A percentile compares a stretch with the other conserved stretches of the same genome.
phyloP scores from a whole-genome alignment of 2,113 vertebrate genomes.

The Cheirogaleus medius region DNA sequence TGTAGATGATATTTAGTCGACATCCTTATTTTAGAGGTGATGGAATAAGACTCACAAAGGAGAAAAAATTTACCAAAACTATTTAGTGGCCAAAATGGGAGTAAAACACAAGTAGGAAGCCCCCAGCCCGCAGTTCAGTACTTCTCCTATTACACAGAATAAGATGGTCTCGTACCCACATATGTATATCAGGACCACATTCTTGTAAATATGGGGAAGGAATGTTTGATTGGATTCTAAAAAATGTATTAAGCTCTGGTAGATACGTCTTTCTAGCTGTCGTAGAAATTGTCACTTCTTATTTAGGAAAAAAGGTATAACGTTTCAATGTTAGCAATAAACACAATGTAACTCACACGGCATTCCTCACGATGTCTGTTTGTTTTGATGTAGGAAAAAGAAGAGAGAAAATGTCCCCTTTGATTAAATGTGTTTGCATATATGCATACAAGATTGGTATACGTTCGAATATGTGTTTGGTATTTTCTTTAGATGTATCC shows the following conservation, averaged over 20 bases:
- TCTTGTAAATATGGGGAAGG: background rate
- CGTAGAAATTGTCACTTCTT: background rate
- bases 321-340: background rate
- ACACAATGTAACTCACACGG: background rate
- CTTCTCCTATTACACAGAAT: background rate
- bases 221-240: background rate
- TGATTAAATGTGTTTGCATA: background rate
- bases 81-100: background rate
- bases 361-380: background rate
- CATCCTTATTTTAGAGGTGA: background rate
- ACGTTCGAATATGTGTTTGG: background rate
- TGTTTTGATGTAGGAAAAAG: background rate
- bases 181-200: too few species aligned
- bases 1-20: too few species aligned
- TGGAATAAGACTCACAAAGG: background rate
- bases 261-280: background rate
- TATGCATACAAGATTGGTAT: background rate
- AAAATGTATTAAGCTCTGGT: too few species aligned
- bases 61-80: background rate
- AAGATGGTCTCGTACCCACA: background rate
- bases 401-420: background rate
- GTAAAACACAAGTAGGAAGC: background rate
- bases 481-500: background rate
- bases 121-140: fast-evolving
- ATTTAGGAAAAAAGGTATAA: background rate